Conservation (phyloP, 2,113 vertebrate species). For the Dromaius novaehollandiae region DNA sequence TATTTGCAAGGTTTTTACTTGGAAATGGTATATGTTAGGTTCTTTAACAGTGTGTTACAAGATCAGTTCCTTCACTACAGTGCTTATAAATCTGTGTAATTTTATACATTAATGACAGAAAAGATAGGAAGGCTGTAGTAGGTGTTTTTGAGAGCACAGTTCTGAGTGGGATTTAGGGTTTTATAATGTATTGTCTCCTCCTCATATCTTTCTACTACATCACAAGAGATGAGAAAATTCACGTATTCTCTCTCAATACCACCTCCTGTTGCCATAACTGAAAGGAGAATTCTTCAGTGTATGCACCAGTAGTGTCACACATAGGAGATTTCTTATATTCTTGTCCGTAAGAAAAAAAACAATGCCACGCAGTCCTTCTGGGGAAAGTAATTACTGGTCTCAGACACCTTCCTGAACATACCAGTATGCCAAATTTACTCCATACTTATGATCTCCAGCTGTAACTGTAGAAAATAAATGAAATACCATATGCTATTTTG, state of each 20-base stretch:
- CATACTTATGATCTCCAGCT: background rate
- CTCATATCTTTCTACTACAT: background rate
- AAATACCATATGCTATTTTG: background rate
- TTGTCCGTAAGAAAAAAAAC: background rate
- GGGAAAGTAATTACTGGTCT: background rate
- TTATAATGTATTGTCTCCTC: background rate
- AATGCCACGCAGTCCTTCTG: background rate
- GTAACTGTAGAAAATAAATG: background rate
- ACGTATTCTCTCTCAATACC: background rate
- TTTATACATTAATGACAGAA: background rate
- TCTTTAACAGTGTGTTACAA: conserved; percentile 6
- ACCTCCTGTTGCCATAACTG: background rate
- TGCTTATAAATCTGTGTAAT: background rate
- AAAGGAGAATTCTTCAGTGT: background rate
- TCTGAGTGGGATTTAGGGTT: background rate
- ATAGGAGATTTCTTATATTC: background rate
- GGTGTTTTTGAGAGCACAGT: background rate
- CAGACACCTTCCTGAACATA: background rate
- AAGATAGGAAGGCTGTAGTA: background rate
- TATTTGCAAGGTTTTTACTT: conserved; percentile 13
- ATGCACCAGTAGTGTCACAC: background rate
- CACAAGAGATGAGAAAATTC: background rate
- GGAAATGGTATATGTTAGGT: background rate
- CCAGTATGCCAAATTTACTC: background rate
- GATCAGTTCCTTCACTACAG: background rate